Conservation (phyloP, 2,113 vertebrate genomes). For the Phylloscopus whistleri region DNA sequence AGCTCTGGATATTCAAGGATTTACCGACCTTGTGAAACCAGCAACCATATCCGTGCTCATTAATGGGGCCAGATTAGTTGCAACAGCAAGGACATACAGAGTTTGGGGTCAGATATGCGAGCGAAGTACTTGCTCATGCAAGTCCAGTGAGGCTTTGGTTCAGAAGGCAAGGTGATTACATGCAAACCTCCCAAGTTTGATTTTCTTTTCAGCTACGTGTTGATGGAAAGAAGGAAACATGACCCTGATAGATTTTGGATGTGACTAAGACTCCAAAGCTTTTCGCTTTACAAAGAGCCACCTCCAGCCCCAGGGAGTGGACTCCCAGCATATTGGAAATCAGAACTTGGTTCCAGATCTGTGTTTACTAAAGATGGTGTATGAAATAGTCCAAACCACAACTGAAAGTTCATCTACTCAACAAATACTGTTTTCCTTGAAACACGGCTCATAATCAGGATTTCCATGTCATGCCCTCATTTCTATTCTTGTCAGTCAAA, state of each 20-base stretch:
- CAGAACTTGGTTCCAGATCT: neutral
- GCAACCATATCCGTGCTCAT: neutral
- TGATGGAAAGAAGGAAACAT: neutral
- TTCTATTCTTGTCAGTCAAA: neutral
- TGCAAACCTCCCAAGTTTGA: neutral
- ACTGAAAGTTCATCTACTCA: neutral
- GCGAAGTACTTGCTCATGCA: neutral
- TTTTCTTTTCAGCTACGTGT: neutral
- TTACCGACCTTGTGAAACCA: neutral
- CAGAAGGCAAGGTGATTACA: neutral
- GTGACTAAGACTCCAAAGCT: neutral
- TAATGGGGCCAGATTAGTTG: neutral
- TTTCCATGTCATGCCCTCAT: neutral
- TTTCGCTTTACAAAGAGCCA: neutral
- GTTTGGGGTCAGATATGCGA: neutral
- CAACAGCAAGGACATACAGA: neutral
- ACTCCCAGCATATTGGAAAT: neutral
- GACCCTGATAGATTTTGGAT: neutral
- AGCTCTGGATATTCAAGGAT: neutral
- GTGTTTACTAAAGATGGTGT: neutral
- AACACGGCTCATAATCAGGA: neutral
- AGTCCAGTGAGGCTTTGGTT: neutral
- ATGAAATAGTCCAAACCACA: neutral
- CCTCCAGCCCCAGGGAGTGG: neutral
- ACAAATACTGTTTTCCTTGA: neutral